Conservation (phyloP, 2,888 invertebrate genomes). For the Monochamus alternatus region DNA sequence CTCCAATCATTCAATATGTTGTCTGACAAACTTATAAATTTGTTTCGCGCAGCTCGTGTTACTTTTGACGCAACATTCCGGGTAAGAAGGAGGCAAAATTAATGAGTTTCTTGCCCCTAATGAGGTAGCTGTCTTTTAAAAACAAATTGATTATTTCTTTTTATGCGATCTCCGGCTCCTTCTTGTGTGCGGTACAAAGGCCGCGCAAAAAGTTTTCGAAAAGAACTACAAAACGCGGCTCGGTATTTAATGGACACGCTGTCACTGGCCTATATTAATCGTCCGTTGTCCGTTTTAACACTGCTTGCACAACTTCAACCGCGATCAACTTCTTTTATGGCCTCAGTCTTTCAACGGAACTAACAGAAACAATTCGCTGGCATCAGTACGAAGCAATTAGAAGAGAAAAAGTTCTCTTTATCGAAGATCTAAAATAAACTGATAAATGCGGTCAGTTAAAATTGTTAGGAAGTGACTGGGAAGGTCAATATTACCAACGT, state of each 20-base stretch:
- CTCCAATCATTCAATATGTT: constrained; percentile 25
- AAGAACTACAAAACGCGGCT: not conserved
- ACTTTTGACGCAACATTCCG: constrained; percentile 24
- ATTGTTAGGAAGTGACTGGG: no score
- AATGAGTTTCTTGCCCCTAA: constrained; percentile 26
- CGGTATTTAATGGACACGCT: not conserved
- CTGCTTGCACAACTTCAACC: not conserved
- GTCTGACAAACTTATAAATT: constrained; percentile 27
- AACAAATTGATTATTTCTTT: constrained; percentile 27
- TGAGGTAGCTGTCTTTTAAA: constrained; percentile 26
- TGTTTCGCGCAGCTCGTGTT: constrained; percentile 19
- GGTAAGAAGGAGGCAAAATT: constrained; percentile 15
- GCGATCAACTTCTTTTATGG: no score
- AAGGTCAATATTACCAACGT: no score
- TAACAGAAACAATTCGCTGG: no score
- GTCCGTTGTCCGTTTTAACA: not conserved
- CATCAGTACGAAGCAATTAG: no score
- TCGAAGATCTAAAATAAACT: no score
- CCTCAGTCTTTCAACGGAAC: no score
- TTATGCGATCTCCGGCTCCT: not conserved
- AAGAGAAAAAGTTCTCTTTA: no score
- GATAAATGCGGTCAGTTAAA: no score
- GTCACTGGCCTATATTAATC: not conserved
- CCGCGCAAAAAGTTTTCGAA: not conserved
- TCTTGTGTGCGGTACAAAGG: not conserved